Evolutionary conservation across 2,797 vertebrate genomes (phyloP).

Genomic region (Anomalospiza imberbis): DNA sequence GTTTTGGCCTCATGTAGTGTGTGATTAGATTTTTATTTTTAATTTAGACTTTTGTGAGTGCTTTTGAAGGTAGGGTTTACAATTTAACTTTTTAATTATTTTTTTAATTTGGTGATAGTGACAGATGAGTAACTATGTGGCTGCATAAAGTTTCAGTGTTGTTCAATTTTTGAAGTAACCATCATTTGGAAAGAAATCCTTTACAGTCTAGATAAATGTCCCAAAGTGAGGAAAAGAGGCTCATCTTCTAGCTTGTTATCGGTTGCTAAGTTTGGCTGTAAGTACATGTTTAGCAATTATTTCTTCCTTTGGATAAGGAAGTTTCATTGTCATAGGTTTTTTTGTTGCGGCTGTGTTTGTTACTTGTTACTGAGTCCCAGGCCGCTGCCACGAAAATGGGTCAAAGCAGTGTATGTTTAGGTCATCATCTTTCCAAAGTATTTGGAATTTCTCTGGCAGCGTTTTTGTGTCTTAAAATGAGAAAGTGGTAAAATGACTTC

Average conservation of each 20-base stretch:
- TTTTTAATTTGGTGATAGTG: background rate
- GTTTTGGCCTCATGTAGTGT: background rate
- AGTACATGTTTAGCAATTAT: accelerated
- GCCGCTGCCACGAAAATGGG: background rate
- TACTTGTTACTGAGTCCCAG: background rate
- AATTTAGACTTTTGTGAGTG: background rate
- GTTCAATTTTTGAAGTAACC: background rate
- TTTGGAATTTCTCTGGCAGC: background rate
- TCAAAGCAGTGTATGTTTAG: background rate
- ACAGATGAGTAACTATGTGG: background rate
- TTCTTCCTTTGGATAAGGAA: background rate
- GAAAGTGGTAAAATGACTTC: background rate
- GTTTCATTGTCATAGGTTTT: background rate
- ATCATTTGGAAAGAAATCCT: background rate
- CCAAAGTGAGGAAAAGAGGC: background rate
- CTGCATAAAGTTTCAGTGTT: background rate
- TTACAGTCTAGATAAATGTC: background rate
- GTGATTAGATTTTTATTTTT: background rate
- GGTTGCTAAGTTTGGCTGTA: background rate
- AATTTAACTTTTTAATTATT: background rate
- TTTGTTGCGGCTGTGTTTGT: background rate
- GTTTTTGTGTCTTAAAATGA: background rate
- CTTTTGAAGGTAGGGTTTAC: background rate
- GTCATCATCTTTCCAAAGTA: background rate
- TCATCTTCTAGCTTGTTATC: background rate